phyloP scores from a whole-genome alignment of 2,888 invertebrate genomes.

The Xanthorhoe spadicearia region DNA sequence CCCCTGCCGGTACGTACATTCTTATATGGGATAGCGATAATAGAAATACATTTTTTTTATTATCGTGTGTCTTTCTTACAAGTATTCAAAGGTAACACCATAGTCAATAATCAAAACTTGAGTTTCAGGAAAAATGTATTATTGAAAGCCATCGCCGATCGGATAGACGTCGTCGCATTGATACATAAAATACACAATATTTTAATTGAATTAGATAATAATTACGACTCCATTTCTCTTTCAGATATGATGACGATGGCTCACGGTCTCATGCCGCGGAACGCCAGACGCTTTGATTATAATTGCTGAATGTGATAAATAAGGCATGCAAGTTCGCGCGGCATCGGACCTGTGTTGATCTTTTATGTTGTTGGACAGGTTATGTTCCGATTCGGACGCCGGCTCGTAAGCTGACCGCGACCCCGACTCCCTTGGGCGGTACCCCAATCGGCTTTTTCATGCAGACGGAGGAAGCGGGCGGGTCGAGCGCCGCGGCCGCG shows the following conservation, averaged over 20 bases:
- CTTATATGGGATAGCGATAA: constrained; percentile 34
- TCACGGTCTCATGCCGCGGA: constrained; percentile 75
- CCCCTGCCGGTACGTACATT: constrained; percentile 90
- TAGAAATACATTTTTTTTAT: constrained; percentile 23
- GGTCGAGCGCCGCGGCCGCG: constrained; percentile 93
- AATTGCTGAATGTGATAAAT: constrained; percentile 51
- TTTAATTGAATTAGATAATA: constrained; percentile 60
- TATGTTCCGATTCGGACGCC: constrained; percentile 99
- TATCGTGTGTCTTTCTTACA: constrained; percentile 40
- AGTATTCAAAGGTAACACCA: constrained; percentile 57
- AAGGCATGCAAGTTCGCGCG: constrained; percentile 42
- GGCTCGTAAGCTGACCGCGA: constrained; percentile 98
- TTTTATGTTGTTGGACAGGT: constrained; percentile 81
- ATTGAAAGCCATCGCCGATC: constrained; percentile 62
- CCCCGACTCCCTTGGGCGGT: constrained; percentile 98
- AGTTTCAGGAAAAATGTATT: constrained; percentile 83
- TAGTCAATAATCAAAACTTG: constrained; percentile 78
- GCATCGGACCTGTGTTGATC: constrained; percentile 53
- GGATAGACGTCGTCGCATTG: constrained; percentile 54
- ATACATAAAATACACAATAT: constrained; percentile 67
- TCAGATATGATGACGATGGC: constrained; percentile 81
- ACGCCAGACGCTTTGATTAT: constrained; percentile 61
- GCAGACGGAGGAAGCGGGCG: constrained; percentile 94
- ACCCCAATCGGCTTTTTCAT: constrained; percentile 98
- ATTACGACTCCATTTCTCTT: constrained; percentile 79